Evolutionary conservation across 2,888 invertebrate species (phyloP), one percentile per base, ranked within the genome.

Genomic region (Saturnia japonica): DNA sequence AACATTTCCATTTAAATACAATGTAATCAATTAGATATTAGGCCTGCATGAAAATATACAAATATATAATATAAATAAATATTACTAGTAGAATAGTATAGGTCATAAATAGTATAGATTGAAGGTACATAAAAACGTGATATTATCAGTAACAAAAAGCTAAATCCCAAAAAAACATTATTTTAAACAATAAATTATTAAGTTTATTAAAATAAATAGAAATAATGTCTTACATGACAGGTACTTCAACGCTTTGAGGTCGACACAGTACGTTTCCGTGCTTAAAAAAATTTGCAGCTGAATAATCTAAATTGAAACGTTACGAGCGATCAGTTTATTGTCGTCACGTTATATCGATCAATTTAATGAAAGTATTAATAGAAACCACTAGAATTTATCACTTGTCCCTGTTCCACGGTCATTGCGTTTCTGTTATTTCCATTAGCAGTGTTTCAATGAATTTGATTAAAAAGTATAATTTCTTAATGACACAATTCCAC

Each of bases 361-460:
- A 87, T 88, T 87, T 84, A 88, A 86, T 86, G 80, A 81, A 73
- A 74, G 86, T 87, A 87, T 89, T 88, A 88, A 89, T 87, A 85
- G 81, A 75, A 80, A 83, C 81, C 85, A 84, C 85, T 86, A 85
- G 74, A 73, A 85, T 83, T 89, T 87, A 90, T 90, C 84, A 88
- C 82, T 85, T 84, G 82, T 71, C 80, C 78, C 80, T 70, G 40
- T 71, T 71, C 54, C 66, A 67, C 67, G 67, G 28, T 67, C 54
- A 67, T 70, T 70, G 67, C 70, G 54, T 54, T 51, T n/a, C 43
- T 69, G 66, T 42, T 47, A 67, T 51, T 47, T 64, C 62, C 51
- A 66, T 54, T 19, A 69, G 16, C 67, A 12, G 22, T 67, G 28
- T 54, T 22, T 67, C 60, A 40, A 22, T 64, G 40, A 64, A 64